Base-by-base conservation (phyloP, 2,888 invertebrate species). In the Cryptus armator region DNA sequence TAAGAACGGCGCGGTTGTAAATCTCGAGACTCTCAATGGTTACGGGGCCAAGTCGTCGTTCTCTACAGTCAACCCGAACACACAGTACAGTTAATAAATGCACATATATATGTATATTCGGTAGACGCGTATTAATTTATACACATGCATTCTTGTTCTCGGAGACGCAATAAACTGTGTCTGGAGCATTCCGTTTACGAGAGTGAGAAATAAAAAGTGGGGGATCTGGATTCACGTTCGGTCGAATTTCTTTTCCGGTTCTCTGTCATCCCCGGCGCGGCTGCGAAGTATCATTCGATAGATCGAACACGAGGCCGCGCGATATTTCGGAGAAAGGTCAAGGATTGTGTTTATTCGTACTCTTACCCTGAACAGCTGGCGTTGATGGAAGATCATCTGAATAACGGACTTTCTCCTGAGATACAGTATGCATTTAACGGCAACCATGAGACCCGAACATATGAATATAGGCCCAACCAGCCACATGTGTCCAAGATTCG, bases 381-480 rank as follows among this genome's bases (percentile, higher is more conserved):
- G 95, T 89, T 96, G 96, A 87, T 95, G 95, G 64, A 95, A 94
- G 70, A 96, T 94, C 95, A 96, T 95, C 92, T 96, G 96, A 87
- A 96, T 95, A 56, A 96, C 95, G 90, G 96, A 96, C 91, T 96
- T 96, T 91, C 96, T 94, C 88, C 96, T 94, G 86, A 96, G 94
- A 92, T 96, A 96, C 70, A 96, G 92, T 94, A 96, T 95, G 90
- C 96, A 96, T 91, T 96, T 96, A n/a, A 96, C 95, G 64, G 96
- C 96, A 77, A 96, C 95, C 96, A 96, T 96, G 93, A 96, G 95
- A 87, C 96, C 96, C 86, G 96, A 96, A 93, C 96, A 96, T 91
- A 96, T 96, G 91, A 96, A 96, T 91, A 96, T 95, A 75, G 96
- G 96, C 83, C 96, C 96, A 83, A 96, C 95, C 16, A 96, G 94